A percentile compares a stretch with the other conserved stretches of the same genome.
These are phyloP conservation scores for Tachuris rubrigastra DNA, from an alignment of 2,113 vertebrate genomes.

Conservation along the genomic window DNA sequence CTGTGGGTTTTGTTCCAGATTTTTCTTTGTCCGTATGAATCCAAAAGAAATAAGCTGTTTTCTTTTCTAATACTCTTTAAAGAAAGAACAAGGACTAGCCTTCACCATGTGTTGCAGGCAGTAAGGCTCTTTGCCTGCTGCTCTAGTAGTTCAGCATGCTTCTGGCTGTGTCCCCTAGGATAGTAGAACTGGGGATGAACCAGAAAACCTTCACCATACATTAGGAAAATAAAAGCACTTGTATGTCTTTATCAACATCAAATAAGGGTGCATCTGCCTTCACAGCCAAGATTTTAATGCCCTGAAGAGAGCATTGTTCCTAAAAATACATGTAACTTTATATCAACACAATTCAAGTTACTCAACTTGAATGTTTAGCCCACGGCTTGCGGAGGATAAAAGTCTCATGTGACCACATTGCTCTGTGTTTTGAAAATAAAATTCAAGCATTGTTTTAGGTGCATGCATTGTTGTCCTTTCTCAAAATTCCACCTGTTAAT, in stretches of 20 bases:
- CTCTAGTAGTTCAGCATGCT: background rate
- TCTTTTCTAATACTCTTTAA: background rate
- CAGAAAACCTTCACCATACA: conserved; percentile 37
- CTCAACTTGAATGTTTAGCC: conserved; percentile 22
- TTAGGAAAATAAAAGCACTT: conserved; percentile 45
- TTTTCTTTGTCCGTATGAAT: background rate
- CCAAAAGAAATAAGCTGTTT: background rate
- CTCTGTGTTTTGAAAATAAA: background rate
- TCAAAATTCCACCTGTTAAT: background rate
- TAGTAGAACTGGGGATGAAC: conserved; percentile 34
- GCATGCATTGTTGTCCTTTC: background rate
- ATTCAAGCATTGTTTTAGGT: background rate
- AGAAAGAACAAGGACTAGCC: background rate
- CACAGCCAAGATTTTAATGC: conserved; percentile 36
- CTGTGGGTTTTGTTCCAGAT: background rate
- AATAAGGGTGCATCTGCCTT: background rate
- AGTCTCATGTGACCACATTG: background rate
- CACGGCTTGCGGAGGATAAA: background rate
- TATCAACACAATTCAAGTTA: conserved; percentile 25
- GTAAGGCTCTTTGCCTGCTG: background rate
- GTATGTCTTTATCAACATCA: conserved; percentile 44
- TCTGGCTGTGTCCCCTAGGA: background rate
- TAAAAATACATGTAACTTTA: conserved; percentile 37
- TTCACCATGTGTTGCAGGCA: background rate
- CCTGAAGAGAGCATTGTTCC: background rate